Evolutionary conservation across 2,797 vertebrate genomes (phyloP).

Genomic region (Limosa lapponica): DNA sequence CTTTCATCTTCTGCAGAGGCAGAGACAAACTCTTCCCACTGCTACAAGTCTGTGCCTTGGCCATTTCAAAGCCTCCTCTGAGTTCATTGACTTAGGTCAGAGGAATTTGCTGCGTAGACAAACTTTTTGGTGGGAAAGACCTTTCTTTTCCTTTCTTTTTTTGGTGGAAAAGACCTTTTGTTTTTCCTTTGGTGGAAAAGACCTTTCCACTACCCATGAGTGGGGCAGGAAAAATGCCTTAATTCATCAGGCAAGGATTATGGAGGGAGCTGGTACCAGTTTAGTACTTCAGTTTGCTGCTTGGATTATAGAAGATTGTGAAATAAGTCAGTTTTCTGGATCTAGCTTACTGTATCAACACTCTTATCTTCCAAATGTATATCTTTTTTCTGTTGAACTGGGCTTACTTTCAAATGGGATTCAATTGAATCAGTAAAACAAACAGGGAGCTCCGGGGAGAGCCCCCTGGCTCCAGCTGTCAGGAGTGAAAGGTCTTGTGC

Average conservation of each 20-base stretch:
- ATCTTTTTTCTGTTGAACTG: background rate
- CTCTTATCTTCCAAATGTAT: background rate
- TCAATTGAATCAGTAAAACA: background rate
- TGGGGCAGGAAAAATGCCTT: background rate
- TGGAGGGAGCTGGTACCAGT: background rate
- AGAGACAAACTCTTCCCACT: background rate
- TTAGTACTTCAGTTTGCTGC: background rate
- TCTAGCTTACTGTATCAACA: background rate
- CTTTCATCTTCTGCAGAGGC: background rate
- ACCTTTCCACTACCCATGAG: background rate
- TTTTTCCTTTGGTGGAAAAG: too few species aligned
- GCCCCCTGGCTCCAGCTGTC: accelerated
- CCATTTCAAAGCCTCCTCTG: background rate
- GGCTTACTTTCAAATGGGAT: background rate
- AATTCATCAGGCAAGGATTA: background rate
- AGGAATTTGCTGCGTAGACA: background rate
- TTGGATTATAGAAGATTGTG: background rate
- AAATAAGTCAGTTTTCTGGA: background rate
- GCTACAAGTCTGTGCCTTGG: background rate
- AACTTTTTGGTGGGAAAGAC: background rate
- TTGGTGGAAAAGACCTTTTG: background rate
- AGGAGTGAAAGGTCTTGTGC: background rate
- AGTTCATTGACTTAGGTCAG: background rate
- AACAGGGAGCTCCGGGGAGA: accelerated
- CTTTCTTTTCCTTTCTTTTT: too few species aligned